These are phyloP conservation scores for Epizoanthus illoricatus DNA, from an alignment of 92 coral and sea anemone genomes.

Conservation along the genomic window DNA sequence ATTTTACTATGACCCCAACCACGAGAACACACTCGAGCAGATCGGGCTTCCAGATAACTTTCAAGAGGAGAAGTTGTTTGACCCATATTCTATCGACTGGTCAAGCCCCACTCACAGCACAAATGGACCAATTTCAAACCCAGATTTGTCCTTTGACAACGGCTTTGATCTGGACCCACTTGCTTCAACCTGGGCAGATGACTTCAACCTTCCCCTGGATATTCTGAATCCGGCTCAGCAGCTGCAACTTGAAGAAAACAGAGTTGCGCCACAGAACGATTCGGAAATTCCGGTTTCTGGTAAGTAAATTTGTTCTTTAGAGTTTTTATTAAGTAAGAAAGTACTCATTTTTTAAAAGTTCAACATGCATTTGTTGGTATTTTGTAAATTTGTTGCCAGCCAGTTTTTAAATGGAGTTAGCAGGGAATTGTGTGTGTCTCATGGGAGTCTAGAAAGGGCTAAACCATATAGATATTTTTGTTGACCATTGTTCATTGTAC, in stretches of 20 bases:
- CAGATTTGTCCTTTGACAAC: constrained; percentile 36
- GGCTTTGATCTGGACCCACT: constrained; percentile 66
- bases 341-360: too few relatives aligned
- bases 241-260: constrained; percentile 19
- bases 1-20: constrained; percentile 28
- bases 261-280: constrained; percentile 45
- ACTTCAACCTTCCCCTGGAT: constrained; percentile 60
- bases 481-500: too few relatives aligned
- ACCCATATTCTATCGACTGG: constrained; percentile 76
- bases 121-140: constrained; percentile 44
- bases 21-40: constrained; percentile 50
- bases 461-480: too few relatives aligned
- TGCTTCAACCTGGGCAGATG: constrained; percentile 50
- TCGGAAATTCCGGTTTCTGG: constrained; percentile 57
- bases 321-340: neutral
- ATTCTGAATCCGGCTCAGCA: constrained; percentile 49
- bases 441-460: too few relatives aligned
- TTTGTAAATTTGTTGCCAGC: too few relatives aligned
- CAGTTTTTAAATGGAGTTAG: too few relatives aligned
- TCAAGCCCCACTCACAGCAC: constrained; percentile 38
- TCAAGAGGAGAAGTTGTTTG: constrained; percentile 55
- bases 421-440: too few relatives aligned
- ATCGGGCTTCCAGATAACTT: constrained; percentile 42
- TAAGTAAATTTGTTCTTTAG: constrained; percentile 22
- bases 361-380: too few relatives aligned